Evolutionary conservation across 2,797 vertebrate genomes (phyloP).

Genomic region (Kryptopterus vitreolus): DNA sequence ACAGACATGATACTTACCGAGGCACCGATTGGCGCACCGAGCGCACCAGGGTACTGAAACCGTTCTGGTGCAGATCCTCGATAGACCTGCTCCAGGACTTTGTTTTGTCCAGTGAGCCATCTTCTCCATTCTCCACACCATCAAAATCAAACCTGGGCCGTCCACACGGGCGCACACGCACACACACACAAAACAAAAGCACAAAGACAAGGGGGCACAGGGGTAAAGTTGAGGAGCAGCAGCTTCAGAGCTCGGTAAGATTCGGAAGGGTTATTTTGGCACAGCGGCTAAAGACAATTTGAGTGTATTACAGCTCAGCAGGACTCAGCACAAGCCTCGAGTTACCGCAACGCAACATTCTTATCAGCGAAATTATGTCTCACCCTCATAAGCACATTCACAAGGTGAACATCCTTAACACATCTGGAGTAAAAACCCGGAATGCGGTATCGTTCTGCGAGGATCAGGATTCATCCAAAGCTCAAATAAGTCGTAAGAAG

Average conservation of each 20-base stretch:
- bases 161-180: constrained; percentile 50
- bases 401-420: constrained; percentile 53
- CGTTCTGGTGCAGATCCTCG: constrained; percentile 91
- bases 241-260: constrained; percentile 64
- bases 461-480: background rate
- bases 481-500: background rate
- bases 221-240: constrained; percentile 59
- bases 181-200: constrained; percentile 51
- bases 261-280: constrained; percentile 59
- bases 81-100: constrained; percentile 98
- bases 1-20: constrained; percentile 84
- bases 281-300: constrained; percentile 49
- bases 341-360: constrained; percentile 24
- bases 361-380: constrained; percentile 37
- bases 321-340: constrained; percentile 54
- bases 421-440: background rate
- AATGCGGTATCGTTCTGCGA: background rate
- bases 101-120: constrained; percentile 87
- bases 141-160: constrained; percentile 96
- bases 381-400: constrained; percentile 51
- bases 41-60: constrained; percentile 91
- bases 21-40: constrained; percentile 92
- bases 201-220: constrained; percentile 59
- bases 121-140: constrained; percentile 89
- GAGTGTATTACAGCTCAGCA: constrained; percentile 56